These are phyloP conservation scores for Peromyscus attwateri DNA, from an alignment of 2,797 vertebrate species.

Conservation along the genomic window DNA sequence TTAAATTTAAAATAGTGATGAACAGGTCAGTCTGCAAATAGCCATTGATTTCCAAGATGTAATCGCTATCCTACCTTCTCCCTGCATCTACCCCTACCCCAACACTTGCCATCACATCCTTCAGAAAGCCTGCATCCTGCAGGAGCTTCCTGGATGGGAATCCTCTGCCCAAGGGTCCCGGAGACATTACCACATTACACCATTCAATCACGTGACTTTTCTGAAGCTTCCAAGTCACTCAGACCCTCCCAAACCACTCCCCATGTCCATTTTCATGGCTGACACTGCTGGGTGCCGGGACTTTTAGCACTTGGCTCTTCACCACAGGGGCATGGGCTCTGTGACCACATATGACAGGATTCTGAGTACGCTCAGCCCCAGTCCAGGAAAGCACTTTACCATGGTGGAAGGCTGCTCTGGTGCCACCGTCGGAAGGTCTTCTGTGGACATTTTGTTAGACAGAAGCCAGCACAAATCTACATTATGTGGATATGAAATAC, in stretches of 20 bases:
- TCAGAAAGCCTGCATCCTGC: neutral
- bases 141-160: neutral
- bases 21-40: neutral
- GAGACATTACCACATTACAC: neutral
- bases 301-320: neutral
- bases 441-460: slow-evolving; percentile 42
- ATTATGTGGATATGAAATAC: slow-evolving; percentile 69
- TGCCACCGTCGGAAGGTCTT: slow-evolving; percentile 10
- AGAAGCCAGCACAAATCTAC: slow-evolving; percentile 77
- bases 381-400: slow-evolving; percentile 1
- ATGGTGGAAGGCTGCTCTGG: slow-evolving; percentile 29
- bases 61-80: neutral
- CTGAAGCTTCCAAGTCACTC: neutral
- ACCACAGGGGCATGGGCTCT: neutral
- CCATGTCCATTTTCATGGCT: neutral
- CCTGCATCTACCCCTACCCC: too few species aligned
- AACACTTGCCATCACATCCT: neutral
- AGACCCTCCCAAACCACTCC: neutral
- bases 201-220: neutral
- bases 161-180: neutral
- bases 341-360: neutral
- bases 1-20: neutral
- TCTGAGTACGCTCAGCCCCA: neutral
- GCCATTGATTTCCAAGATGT: neutral
- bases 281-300: neutral